These are phyloP conservation scores for Caenorhabditis auriculariae DNA, from an alignment of 2,888 invertebrate species.

Conservation along the genomic window DNA sequence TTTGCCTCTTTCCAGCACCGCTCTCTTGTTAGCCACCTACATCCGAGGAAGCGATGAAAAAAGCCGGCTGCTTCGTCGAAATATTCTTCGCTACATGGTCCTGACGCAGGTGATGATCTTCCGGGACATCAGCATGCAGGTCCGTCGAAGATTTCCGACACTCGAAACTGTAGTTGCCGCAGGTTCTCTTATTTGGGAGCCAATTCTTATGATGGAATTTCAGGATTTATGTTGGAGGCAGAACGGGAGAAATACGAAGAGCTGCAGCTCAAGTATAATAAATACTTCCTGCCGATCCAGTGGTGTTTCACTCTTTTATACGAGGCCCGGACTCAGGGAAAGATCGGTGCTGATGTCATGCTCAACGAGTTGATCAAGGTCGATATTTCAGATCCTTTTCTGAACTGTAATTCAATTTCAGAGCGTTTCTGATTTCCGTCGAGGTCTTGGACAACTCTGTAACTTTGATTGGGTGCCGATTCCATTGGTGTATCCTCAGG, in stretches of 20 bases:
- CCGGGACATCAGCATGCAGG: slow-evolving; percentile 44
- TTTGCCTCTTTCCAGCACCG: slow-evolving; percentile 29
- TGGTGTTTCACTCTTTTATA: slow-evolving; percentile 41
- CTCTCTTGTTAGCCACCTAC: slow-evolving; percentile 46
- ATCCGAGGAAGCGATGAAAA: slow-evolving; percentile 50
- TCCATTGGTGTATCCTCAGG: slow-evolving; percentile 57
- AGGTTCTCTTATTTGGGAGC: too few relatives aligned
- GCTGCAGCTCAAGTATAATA: slow-evolving; percentile 26
- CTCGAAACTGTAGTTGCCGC: slow-evolving; percentile 42
- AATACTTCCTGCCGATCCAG: slow-evolving; percentile 45
- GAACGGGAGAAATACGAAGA: slow-evolving; percentile 31
- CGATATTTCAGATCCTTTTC: slow-evolving; percentile 4
- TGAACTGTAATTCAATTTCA: slow-evolving; percentile 1
- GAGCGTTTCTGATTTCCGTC: slow-evolving; percentile 34
- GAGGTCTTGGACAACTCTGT: slow-evolving; percentile 40
- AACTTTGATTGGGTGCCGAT: slow-evolving; percentile 56
- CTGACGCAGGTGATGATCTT: slow-evolving; percentile 50
- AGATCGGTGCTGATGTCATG: slow-evolving; percentile 44
- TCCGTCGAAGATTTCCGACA: slow-evolving; percentile 34
- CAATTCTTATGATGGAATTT: too few relatives aligned
- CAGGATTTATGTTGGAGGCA: slow-evolving; percentile 37
- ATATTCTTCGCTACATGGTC: slow-evolving; percentile 52
- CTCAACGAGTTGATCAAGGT: slow-evolving; percentile 45
- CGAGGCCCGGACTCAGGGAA: slow-evolving; percentile 39
- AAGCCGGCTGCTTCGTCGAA: slow-evolving; percentile 44